phyloP scores from a whole-genome alignment of 2,888 invertebrate genomes.

The Acleris sparsana region DNA sequence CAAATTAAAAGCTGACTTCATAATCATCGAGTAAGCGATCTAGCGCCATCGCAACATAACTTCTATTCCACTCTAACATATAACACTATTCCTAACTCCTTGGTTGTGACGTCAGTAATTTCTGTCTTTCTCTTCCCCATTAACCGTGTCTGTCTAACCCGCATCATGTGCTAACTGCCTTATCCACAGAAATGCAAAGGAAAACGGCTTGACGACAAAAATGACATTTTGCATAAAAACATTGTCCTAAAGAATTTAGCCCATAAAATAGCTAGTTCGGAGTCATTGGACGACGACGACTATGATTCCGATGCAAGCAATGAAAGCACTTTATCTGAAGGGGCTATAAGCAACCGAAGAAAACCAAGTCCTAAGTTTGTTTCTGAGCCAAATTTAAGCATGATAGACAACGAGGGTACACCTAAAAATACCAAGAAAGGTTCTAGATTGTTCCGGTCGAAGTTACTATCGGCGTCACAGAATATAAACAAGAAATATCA shows the following conservation, averaged over 20 bases:
- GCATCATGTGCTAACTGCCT: constrained; percentile 51
- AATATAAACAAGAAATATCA: constrained; percentile 72
- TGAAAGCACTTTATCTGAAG: constrained; percentile 75
- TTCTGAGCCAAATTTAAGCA: constrained; percentile 76
- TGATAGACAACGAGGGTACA: constrained; percentile 68
- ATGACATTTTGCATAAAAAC: constrained; percentile 73
- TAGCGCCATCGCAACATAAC: neutral
- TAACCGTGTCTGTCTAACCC: constrained; percentile 40
- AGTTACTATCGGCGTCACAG: constrained; percentile 61
- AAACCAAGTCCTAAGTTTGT: constrained; percentile 77
- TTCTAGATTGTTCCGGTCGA: constrained; percentile 71
- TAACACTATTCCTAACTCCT: constrained; percentile 14
- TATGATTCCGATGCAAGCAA: constrained; percentile 74
- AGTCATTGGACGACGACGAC: constrained; percentile 66
- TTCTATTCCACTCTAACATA: neutral
- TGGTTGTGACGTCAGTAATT: constrained; percentile 28
- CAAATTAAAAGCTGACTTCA: neutral
- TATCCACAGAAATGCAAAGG: constrained; percentile 73
- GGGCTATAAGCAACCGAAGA: constrained; percentile 63
- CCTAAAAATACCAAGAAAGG: constrained; percentile 73
- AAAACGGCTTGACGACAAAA: constrained; percentile 65
- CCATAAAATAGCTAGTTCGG: constrained; percentile 72
- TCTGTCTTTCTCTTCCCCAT: constrained; percentile 47
- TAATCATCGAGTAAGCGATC: neutral
- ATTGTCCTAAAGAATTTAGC: constrained; percentile 76